Base-by-base conservation (phyloP, 2,888 invertebrate genomes). In the Eilema sororculum region DNA sequence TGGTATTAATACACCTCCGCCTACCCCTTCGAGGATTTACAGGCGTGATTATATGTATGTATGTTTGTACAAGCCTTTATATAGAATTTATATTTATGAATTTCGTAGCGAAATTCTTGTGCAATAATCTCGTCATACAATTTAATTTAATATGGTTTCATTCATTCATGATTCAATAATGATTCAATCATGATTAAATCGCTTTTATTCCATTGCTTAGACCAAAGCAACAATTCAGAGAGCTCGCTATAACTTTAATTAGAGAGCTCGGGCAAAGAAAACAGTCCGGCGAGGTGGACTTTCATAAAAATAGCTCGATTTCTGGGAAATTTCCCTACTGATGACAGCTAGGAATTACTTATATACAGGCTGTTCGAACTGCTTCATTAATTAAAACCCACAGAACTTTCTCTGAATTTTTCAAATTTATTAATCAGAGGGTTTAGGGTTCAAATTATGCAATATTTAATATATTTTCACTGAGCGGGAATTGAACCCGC, bases 191-290 rank as follows among this genome's bases (percentile, higher is more conserved):
- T 13, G 57, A 24, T 13, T 41, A 25, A 20, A 61, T 33, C 76
- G 75, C 77, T 73, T 28, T 33, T 33, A 78, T 78, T 79, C 82
- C 73, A 22, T 77, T 13, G 58, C 76, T 86, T 87, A 78, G n/a
- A 74, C 78, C 80, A 60, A 57, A 69, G 62, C 75, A 73, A 74
- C 76, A 84, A 80, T 85, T 83, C 80, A 76, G 82, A 86, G 84
- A 84, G 83, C 84, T 84, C 84, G 86, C 87, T 86, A 90, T 92
- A 92, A 91, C 86, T 93, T 92, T 92, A 93, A 93, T 93, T 93
- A 92, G 89, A 92, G 89, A 90, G 88, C 84, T 83, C 83, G 78
- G 77, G 91, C 84, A 89, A 89, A 89, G 90, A 90, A 91, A 91
- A 90, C 88, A 89, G 87, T 86, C 85, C 74, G 72, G 81, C 73